Conservation (phyloP, 2,797 vertebrate genomes). For the Enteromius trimaculatus region DNA sequence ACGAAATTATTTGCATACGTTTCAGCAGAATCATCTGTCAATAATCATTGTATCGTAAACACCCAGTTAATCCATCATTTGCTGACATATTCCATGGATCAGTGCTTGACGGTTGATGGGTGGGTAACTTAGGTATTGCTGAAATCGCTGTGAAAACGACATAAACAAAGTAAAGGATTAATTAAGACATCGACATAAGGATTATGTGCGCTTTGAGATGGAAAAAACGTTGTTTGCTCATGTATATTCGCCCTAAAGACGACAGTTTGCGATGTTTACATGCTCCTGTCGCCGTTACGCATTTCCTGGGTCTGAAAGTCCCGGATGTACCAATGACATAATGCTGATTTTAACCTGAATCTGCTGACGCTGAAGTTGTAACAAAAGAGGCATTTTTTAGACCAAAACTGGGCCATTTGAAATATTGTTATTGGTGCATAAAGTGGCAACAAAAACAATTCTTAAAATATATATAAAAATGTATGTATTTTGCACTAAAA, state of each 20-base stretch:
- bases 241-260: background rate
- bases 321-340: conserved; percentile 40
- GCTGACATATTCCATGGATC: background rate
- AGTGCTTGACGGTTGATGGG: background rate
- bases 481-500: background rate
- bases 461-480: background rate
- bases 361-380: background rate
- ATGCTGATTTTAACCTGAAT: conserved; percentile 14
- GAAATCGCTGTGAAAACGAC: background rate
- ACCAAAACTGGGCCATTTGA: too few relatives aligned
- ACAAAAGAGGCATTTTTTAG: background rate
- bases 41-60: background rate
- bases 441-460: background rate
- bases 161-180: background rate
- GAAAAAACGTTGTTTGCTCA: background rate
- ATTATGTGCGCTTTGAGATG: too few relatives aligned
- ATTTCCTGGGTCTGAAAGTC: conserved; percentile 34
- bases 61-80: conserved; percentile 7
- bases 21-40: background rate
- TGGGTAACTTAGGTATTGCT: background rate
- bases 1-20: background rate
- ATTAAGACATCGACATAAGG: background rate
- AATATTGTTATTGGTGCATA: background rate
- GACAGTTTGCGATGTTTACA: conserved; percentile 33
- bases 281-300: conserved; percentile 24